Conservation (phyloP, 2,797 vertebrate genomes). For the Poecile montanus region DNA sequence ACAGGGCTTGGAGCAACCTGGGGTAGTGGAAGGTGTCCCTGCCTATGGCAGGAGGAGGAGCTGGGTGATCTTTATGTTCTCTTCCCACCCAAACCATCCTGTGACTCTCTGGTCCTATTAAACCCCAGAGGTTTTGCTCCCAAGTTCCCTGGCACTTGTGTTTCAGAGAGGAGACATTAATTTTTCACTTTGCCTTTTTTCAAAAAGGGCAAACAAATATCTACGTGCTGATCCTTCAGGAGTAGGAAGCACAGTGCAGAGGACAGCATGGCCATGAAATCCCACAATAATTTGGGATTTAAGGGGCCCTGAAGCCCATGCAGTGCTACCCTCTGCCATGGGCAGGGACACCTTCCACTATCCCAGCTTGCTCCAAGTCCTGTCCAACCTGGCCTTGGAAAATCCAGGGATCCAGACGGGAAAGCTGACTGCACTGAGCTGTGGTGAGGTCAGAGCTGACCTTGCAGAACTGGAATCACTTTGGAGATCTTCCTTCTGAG, state of each 20-base stretch:
- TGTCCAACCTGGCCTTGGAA: fast-evolving
- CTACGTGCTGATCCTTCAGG: neutral
- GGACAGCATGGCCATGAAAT: neutral
- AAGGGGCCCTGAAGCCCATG: neutral
- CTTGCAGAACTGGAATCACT: neutral
- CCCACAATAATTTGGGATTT: neutral
- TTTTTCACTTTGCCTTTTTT: neutral
- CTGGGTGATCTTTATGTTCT: fast-evolving
- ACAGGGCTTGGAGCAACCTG: fast-evolving
- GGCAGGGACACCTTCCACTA: neutral
- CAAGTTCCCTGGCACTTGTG: fast-evolving
- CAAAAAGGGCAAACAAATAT: neutral
- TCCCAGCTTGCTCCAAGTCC: fast-evolving
- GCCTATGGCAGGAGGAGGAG: fast-evolving
- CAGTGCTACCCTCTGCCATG: neutral
- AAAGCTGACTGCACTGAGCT: neutral
- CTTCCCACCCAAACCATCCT: neutral
- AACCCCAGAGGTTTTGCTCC: neutral
- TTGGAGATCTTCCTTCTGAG: neutral
- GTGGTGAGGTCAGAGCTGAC: neutral
- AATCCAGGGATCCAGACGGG: neutral
- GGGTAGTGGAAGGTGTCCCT: fast-evolving
- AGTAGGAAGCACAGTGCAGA: neutral
- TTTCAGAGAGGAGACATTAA: neutral
- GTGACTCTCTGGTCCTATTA: neutral